These are phyloP conservation scores for Tipula helvola DNA, from an alignment of 2,888 invertebrate species.

Conservation along the genomic window DNA sequence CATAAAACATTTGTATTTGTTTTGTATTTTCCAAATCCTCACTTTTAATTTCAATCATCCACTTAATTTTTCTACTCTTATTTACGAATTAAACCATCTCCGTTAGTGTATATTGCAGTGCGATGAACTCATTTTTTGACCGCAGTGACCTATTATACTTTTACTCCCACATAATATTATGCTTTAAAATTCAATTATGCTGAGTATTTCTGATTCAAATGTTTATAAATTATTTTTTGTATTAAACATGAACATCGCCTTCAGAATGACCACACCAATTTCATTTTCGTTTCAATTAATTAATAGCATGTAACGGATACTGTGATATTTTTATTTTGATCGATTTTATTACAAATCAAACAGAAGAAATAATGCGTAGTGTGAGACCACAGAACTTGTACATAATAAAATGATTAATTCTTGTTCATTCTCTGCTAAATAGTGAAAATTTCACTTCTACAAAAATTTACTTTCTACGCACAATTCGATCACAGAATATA, in stretches of 20 bases:
- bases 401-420: not conserved
- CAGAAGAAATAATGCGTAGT: not conserved
- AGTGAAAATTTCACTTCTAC: not conserved
- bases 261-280: not conserved
- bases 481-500: not conserved
- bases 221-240: not conserved
- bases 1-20: too few species aligned
- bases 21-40: too few species aligned
- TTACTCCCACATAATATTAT: too few species aligned
- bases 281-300: not conserved
- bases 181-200: not conserved
- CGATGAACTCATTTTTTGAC: not conserved
- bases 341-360: not conserved
- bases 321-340: not conserved
- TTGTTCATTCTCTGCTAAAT: not conserved
- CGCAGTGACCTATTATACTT: too few species aligned
- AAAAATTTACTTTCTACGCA: not conserved
- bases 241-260: not conserved
- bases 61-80: too few species aligned
- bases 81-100: too few species aligned
- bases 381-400: not conserved
- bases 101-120: not conserved
- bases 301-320: not conserved
- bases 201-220: not conserved
- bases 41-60: too few species aligned